These are phyloP conservation scores for Mionectes macconnelli DNA, from an alignment of 2,113 vertebrate species.

Conservation along the genomic window DNA sequence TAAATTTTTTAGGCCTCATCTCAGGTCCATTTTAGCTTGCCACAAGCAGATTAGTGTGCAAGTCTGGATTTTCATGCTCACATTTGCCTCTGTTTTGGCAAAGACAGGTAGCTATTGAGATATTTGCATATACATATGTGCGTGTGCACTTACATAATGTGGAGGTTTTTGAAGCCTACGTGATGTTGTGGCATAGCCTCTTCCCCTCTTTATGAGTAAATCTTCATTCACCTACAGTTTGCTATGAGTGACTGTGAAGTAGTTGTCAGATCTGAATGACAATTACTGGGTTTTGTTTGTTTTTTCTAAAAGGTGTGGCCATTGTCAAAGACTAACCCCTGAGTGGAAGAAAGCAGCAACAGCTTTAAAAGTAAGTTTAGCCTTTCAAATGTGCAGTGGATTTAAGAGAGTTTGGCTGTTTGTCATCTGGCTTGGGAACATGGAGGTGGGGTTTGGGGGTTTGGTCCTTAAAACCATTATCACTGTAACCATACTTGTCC, in stretches of 20 bases:
- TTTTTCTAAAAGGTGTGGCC: constrained; percentile 86
- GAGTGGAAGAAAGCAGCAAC: constrained; percentile 97
- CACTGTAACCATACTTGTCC: neutral
- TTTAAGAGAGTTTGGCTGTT: neutral
- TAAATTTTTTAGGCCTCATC: neutral
- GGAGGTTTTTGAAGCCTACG: neutral
- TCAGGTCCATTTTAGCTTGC: neutral
- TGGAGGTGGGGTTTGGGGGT: neutral
- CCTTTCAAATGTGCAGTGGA: neutral
- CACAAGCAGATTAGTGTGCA: neutral
- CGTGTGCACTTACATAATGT: neutral
- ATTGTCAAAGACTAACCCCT: constrained; percentile 86
- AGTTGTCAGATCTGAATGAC: neutral
- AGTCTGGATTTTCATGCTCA: neutral
- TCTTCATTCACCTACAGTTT: neutral
- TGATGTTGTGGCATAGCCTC: neutral
- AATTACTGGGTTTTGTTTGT: neutral
- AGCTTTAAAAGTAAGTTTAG: constrained; percentile 88
- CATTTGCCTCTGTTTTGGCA: neutral
- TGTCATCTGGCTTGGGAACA: neutral
- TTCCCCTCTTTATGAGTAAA: neutral
- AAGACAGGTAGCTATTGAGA: neutral
- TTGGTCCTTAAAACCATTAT: neutral
- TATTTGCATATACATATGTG: neutral
- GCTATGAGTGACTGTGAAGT: neutral